Base-by-base conservation (phyloP, 2,888 invertebrate genomes). In the Hirtodrosophila trivittata region DNA sequence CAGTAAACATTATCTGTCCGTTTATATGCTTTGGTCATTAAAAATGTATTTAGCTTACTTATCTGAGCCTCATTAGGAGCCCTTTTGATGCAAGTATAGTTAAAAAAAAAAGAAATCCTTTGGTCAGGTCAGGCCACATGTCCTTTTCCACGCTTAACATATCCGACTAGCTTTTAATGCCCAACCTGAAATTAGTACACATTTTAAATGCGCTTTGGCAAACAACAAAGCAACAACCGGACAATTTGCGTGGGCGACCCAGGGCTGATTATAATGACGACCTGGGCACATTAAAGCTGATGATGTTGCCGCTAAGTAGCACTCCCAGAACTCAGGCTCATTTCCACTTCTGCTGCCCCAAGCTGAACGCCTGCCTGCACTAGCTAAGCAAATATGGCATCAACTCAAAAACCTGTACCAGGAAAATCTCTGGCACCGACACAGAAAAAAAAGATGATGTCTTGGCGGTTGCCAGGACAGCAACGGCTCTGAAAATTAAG, bases 291-390 rank as follows among this genome's bases (percentile, higher is more conserved):
- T 77, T 77, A 77, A 82, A 69, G 77, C 70, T 77, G 77, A 82
- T 77, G 82, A 82, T 77, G 77, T 75, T 82, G 70, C 82, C 76
- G 77, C 82, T 77, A 77, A 77, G 82, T 77, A 82, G 77, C 77
- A 73, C 73, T 75, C 82, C 78, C 77, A 64, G 65, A 56, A 56
- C 72, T 65, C 71, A 70, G 66, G 55, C 47, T 43, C 56, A 46
- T 45, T 51, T 50, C 42, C 52, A 51, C 32, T 47, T 42, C 47
- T 35, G 9, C 12, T 13, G 41, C 42, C 21, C n/a, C n/a, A n/a
- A n/a, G n/a, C n/a, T n/a, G n/a, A n/a, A n/a, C n/a, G n/a, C n/a
- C 12, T 13, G 41, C 42, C 21, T 14, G 32, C 39, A 32, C 50
- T 46, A 58, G 80, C 76, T 66, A 62, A 76, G 63, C 77, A 70